A percentile compares a stretch with the other conserved stretches of the same genome.
Evolutionary conservation across 2,113 vertebrate genomes (phyloP).

Genomic region (Pyrgilauda ruficollis): DNA sequence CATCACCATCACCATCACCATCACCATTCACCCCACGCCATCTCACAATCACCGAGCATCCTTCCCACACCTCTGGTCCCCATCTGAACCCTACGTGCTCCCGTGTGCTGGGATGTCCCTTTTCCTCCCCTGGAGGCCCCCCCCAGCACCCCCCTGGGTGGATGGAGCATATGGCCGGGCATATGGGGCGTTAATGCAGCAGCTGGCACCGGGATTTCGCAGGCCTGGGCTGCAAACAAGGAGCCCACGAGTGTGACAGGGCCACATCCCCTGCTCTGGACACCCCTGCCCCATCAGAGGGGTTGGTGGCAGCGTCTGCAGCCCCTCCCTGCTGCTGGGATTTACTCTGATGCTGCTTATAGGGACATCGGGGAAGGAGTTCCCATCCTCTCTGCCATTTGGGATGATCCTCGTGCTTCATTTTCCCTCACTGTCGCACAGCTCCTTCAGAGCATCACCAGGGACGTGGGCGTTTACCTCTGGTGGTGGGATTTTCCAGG

Average conservation of each 20-base stretch:
- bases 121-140: neutral
- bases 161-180: neutral
- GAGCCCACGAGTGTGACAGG: accelerated
- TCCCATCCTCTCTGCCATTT: accelerated
- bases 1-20: too few relatives aligned
- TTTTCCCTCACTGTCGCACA: accelerated
- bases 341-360: neutral
- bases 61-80: neutral
- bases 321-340: neutral
- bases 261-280: accelerated
- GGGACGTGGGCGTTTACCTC: neutral
- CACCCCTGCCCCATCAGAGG: accelerated
- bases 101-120: neutral
- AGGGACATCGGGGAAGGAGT: accelerated
- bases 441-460: neutral
- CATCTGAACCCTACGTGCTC: neutral
- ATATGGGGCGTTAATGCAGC: neutral
- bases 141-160: accelerated
- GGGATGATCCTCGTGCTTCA: accelerated
- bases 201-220: accelerated
- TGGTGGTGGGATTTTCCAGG: neutral
- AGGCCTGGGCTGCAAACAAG: neutral
- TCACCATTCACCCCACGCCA: accelerated
- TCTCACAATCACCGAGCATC: accelerated
- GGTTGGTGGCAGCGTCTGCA: neutral